Conservation (phyloP, 35 echinoderm and acorn worm genomes). For the Ophioderma brevispina region DNA sequence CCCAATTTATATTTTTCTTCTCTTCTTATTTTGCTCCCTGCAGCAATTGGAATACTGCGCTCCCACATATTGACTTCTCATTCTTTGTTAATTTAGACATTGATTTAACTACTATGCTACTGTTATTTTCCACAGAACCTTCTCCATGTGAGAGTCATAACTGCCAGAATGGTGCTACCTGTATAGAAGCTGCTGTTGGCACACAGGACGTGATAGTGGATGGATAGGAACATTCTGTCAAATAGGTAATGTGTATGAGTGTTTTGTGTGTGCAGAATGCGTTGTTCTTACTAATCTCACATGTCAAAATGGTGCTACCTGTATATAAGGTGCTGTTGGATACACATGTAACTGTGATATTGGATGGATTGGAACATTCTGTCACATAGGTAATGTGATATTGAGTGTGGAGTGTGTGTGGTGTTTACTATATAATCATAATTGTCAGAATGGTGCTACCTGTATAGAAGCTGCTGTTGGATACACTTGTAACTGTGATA, state of each 20-base stretch:
- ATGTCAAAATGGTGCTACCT: constrained; percentile 2
- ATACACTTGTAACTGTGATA: constrained; percentile 29
- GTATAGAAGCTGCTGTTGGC: constrained; percentile 41
- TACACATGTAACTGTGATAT: constrained; percentile 41
- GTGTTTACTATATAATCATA: no score
- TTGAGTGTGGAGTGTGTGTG: no score
- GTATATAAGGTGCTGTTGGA: constrained; percentile 9
- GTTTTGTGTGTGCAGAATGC: not conserved
- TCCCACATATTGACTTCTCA: no score
- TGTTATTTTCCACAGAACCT: constrained; percentile 46
- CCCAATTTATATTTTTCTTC: no score
- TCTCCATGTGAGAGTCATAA: constrained; percentile 52
- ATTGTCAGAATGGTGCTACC: not conserved
- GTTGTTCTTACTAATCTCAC: no score
- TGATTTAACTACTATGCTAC: no score
- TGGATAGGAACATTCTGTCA: constrained; percentile 57
- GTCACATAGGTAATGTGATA: constrained; percentile 44
- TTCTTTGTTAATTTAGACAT: no score
- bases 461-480: not conserved
- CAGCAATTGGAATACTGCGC: no score
- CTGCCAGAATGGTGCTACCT: constrained; percentile 70
- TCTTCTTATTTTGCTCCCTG: no score
- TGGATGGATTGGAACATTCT: constrained; percentile 54
- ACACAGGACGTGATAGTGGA: constrained; percentile 12
- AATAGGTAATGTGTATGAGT: constrained; percentile 42